Conservation (phyloP, 2,797 vertebrate species). For the Apodemus agrarius region DNA sequence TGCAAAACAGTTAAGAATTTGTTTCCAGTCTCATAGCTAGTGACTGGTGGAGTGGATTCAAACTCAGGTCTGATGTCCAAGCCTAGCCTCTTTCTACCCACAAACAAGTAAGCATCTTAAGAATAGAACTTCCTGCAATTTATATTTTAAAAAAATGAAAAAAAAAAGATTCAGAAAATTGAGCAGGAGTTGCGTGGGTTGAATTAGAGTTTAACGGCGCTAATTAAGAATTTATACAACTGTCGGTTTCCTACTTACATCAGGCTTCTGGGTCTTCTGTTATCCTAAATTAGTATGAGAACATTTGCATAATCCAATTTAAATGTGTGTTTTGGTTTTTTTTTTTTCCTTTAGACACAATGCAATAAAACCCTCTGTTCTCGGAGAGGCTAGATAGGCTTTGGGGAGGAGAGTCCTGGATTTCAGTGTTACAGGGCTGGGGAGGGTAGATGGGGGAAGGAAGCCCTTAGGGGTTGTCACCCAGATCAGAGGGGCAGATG, state of each 20-base stretch:
- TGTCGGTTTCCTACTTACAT: slow-evolving; percentile 12
- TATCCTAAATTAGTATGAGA: slow-evolving; percentile 43
- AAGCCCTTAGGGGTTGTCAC: not conserved
- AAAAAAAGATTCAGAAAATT: not conserved
- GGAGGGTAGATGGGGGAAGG: not conserved
- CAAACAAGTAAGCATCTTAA: not conserved
- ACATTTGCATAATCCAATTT: slow-evolving; percentile 48
- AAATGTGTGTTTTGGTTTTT: not conserved
- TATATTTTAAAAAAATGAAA: slow-evolving; percentile 1
- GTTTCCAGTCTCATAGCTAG: not conserved
- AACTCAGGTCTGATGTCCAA: not conserved
- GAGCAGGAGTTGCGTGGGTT: slow-evolving; percentile 42
- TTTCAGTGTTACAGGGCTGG: not conserved
- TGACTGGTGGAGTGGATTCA: not conserved
- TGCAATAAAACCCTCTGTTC: not conserved
- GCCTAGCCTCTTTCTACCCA: not conserved
- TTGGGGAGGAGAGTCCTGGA: not conserved
- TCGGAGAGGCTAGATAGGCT: not conserved
- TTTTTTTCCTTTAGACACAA: not conserved
- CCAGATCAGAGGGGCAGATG: not conserved
- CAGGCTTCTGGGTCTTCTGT: not conserved
- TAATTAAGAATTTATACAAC: slow-evolving; percentile 23
- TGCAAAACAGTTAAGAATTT: not conserved
- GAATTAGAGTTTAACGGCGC: not conserved
- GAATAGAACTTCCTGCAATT: slow-evolving; percentile 24